Evolutionary conservation across 2,888 invertebrate species (phyloP), one percentile per base, ranked within the genome.

Genomic region (Zhuqinia jingwanae): DNA sequence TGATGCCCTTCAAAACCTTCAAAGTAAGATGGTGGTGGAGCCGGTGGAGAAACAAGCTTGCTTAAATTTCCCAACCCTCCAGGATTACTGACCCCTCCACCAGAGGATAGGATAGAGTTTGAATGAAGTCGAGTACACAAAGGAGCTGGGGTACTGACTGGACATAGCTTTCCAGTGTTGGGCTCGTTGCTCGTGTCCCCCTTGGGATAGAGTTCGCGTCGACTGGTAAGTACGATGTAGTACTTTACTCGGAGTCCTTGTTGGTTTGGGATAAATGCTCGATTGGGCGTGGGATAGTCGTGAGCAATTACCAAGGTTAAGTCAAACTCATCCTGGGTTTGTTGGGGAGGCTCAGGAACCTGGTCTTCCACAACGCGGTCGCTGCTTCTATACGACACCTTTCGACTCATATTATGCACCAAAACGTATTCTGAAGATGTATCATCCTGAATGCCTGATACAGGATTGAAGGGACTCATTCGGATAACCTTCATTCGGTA

Each of bases 401-500:
- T 93, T 13, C 94, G 94, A 25, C 94, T 94, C 88, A 93, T 94
- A 80, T 94, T 92, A 91, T 94, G 94, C 11, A 95, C 94, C 89
- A 96, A 92, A 15, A 95, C 95, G 92, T 94, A 95, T 91, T 95
- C 95, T 75, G 73, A 87, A 50, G 86, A 90, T 88, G 90, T 90
- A 63, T 91, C 91, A 45, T 89, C 89, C 3, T 84, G 36, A 17
- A 0, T 11, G 8, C 20, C 77, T 11, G 58, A 10, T 13, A 20
- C 58, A 3, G 58, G 36, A 22, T 91, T 87, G 0, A 92, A 89
- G 3, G 93, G 92, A 42, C 92, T 93, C 95, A 96, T 95, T 75
- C 94, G 93, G 45, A 96, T 93, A 0, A 95, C 95, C 86, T 94
- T 94, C 94, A 96, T 95, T 50, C 94, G 93, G 92, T 95, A 95